Conservation (phyloP, 1,140 invertebrate species). For the Thaumetopoea pityocampa region DNA sequence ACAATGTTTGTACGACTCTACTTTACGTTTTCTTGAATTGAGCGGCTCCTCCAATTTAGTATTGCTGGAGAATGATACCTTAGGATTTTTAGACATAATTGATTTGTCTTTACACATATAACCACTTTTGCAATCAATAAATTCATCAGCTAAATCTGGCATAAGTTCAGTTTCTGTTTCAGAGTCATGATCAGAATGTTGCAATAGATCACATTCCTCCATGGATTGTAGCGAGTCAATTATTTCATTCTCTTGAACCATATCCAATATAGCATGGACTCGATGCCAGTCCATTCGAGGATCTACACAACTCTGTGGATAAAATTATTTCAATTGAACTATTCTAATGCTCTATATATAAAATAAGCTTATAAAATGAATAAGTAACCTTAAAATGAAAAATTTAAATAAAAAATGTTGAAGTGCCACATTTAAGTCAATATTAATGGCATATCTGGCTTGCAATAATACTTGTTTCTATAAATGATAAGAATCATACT, state of each 20-base stretch:
- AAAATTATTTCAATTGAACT: conserved; percentile 70
- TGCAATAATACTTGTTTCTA: conserved; percentile 23
- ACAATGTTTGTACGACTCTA: conserved; percentile 28
- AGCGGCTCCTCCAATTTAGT: conserved; percentile 28
- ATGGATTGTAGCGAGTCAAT: conserved; percentile 60
- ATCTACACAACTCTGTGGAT: conserved; percentile 72
- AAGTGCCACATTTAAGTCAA: conserved; percentile 37
- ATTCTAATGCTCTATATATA: conserved; percentile 34
- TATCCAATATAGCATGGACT: conserved; percentile 69
- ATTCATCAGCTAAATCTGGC: conserved; percentile 41
- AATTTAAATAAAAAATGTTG: conserved; percentile 11
- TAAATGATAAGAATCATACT: conserved; percentile 40
- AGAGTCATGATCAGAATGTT: conserved; percentile 63
- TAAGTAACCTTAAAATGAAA: not conserved
- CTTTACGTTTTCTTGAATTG: conserved; percentile 38
- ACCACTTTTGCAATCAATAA: conserved; percentile 48
- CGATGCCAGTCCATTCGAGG: conserved; percentile 72
- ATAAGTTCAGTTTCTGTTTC: conserved; percentile 57
- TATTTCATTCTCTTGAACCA: conserved; percentile 67
- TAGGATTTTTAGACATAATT: conserved; percentile 43
- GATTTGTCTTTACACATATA: conserved; percentile 53
- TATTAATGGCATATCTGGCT: conserved; percentile 6
- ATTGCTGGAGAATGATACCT: conserved; percentile 25
- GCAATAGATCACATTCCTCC: conserved; percentile 59
- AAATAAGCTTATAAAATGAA: not conserved